Conservation (phyloP, 2,888 invertebrate genomes). For the Lucinisca nassula region DNA sequence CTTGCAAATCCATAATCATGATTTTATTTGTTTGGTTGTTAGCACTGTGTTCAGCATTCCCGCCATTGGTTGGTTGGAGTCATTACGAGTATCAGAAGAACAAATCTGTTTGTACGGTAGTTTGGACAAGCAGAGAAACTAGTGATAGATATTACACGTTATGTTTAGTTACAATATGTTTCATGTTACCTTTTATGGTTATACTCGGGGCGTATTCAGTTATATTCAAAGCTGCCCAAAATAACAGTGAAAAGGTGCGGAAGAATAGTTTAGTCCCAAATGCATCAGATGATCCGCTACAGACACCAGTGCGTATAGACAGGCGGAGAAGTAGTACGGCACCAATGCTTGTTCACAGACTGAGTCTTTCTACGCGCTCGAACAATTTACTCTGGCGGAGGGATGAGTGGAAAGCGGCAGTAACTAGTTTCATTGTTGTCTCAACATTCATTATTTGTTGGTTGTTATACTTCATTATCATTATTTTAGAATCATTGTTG, state of each 20-base stretch:
- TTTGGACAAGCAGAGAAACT: constrained; percentile 78
- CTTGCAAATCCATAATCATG: constrained; percentile 88
- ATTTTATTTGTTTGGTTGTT: constrained; percentile 88
- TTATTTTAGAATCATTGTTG: constrained; percentile 82
- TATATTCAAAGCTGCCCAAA: constrained; percentile 92
- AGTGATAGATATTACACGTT: constrained; percentile 86
- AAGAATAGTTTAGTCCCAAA: constrained; percentile 89
- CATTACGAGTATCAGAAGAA: constrained; percentile 80
- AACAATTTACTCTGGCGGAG: constrained; percentile 92
- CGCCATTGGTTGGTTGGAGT: constrained; percentile 86
- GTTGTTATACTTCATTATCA: constrained; percentile 89
- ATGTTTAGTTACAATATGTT: constrained; percentile 88
- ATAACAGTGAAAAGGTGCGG: constrained; percentile 91
- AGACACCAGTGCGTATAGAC: constrained; percentile 71
- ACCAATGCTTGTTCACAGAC: constrained; percentile 89
- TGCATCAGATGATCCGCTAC: constrained; percentile 65
- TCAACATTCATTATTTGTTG: constrained; percentile 91
- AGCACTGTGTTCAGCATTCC: constrained; percentile 87
- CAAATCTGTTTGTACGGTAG: constrained; percentile 83
- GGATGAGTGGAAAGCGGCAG: constrained; percentile 96
- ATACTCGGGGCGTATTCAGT: constrained; percentile 92
- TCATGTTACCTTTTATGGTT: constrained; percentile 88
- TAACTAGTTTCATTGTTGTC: constrained; percentile 94
- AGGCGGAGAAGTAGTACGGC: constrained; percentile 78
- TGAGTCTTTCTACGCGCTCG: constrained; percentile 93